A percentile compares a stretch with the other conserved stretches of the same genome.
Conservation (phyloP, 2,797 vertebrate species). For the Tenualosa thibaudeaui region DNA sequence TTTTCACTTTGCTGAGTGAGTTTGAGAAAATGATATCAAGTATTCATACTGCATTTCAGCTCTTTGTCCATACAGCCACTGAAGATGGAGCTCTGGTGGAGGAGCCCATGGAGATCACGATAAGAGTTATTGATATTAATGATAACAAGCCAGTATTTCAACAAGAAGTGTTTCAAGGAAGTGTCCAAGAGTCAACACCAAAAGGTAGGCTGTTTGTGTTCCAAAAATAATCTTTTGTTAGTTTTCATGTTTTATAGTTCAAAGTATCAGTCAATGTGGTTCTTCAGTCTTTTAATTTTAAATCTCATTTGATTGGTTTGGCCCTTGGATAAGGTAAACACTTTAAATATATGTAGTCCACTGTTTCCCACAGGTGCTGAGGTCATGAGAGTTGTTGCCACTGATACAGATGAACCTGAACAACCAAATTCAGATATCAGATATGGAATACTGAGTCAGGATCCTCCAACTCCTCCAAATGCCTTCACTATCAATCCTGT, state of each 20-base stretch:
- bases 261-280: too few relatives aligned
- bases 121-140: constrained; percentile 83
- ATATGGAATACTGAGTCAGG: constrained; percentile 75
- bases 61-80: constrained; percentile 53
- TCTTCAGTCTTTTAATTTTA: too few relatives aligned
- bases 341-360: neutral
- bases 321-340: too few relatives aligned
- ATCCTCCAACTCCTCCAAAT: constrained; percentile 49
- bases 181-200: constrained; percentile 52
- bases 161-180: constrained; percentile 66
- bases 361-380: constrained; percentile 67
- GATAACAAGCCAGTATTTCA: constrained; percentile 73
- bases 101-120: constrained; percentile 76
- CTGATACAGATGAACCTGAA: constrained; percentile 68
- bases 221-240: too few relatives aligned
- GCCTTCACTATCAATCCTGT: constrained; percentile 70
- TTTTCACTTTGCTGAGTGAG: too few relatives aligned
- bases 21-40: too few relatives aligned
- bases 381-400: constrained; percentile 80
- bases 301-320: too few relatives aligned
- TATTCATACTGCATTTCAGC: too few relatives aligned
- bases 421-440: constrained; percentile 71
- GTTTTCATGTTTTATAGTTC: too few relatives aligned
- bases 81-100: constrained; percentile 64
- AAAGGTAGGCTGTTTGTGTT: constrained; percentile 63